Evolutionary conservation across 2,888 invertebrate genomes (phyloP).

Genomic region (Panzeria rudis): DNA sequence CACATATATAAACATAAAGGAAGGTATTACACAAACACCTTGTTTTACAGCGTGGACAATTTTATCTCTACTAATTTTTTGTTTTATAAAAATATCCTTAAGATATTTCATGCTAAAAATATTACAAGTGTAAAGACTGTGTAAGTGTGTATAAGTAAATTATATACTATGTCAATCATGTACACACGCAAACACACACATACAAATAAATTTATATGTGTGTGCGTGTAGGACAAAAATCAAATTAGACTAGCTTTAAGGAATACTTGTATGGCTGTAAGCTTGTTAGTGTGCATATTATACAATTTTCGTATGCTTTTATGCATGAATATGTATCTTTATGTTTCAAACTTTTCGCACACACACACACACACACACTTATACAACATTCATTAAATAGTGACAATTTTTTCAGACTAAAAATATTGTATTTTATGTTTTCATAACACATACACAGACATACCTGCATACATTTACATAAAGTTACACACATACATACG

Average conservation of each 20-base stretch:
- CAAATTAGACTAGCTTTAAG: slow-evolving; percentile 48
- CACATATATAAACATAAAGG: slow-evolving; percentile 19
- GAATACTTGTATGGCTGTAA: not conserved
- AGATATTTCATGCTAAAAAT: slow-evolving; percentile 11
- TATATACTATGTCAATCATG: not conserved
- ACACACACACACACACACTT: not conserved
- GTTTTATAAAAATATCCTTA: not conserved
- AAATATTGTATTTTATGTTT: slow-evolving; percentile 19
- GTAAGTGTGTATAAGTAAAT: slow-evolving; percentile 17
- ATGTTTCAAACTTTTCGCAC: not conserved
- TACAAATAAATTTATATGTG: not conserved
- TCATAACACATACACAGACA: not conserved
- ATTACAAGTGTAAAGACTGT: slow-evolving; percentile 31
- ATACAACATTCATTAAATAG: slow-evolving; percentile 36
- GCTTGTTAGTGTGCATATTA: slow-evolving; percentile 9
- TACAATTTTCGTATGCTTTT: not conserved
- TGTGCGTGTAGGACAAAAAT: slow-evolving; percentile 36
- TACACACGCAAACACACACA: not conserved
- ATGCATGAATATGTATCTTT: not conserved
- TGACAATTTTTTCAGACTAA: slow-evolving; percentile 16
- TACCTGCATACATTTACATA: not conserved
- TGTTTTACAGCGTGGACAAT: slow-evolving; percentile 28
- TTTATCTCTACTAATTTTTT: slow-evolving; percentile 18
- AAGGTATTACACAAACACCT: slow-evolving; percentile 28
- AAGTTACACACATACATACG: not conserved